These are phyloP conservation scores for Nomada fabriciana DNA, from an alignment of 2,888 invertebrate genomes.

Conservation along the genomic window DNA sequence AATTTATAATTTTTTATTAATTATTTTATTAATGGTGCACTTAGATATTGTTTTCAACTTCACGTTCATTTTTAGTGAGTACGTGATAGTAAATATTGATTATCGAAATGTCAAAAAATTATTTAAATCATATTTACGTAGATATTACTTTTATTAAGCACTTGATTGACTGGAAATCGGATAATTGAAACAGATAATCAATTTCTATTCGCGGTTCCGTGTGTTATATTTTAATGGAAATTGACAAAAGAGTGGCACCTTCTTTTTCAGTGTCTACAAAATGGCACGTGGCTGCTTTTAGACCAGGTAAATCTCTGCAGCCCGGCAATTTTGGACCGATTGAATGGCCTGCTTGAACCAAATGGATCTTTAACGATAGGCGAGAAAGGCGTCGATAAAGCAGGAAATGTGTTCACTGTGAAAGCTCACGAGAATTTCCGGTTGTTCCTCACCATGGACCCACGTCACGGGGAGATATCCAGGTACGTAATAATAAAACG, in stretches of 20 bases:
- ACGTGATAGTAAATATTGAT: too few species aligned
- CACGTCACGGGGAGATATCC: slow-evolving; percentile 97
- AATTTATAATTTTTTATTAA: too few species aligned
- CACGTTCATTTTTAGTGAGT: too few species aligned
- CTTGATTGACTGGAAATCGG: neutral
- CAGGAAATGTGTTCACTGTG: slow-evolving; percentile 90
- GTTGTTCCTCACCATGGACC: slow-evolving; percentile 97
- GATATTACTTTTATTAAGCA: too few species aligned
- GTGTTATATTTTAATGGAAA: neutral
- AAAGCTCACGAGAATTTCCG: slow-evolving; percentile 96
- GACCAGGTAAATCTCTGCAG: slow-evolving; percentile 98
- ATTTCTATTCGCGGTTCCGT: neutral
- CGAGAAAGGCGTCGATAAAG: slow-evolving; percentile 93
- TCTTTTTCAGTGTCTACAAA: slow-evolving; percentile 88
- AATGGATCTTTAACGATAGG: slow-evolving; percentile 95
- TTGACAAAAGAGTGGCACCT: neutral
- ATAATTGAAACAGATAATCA: neutral
- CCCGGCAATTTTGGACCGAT: slow-evolving; percentile 97
- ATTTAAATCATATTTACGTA: too few species aligned
- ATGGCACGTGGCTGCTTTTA: slow-evolving; percentile 93
- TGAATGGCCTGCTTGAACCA: slow-evolving; percentile 98
- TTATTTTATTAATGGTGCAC: too few species aligned
- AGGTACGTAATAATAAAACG: slow-evolving; percentile 84
- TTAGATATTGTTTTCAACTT: too few species aligned
- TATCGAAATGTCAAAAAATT: too few species aligned